phyloP scores from a whole-genome alignment of 2,888 invertebrate genomes.

The Drosophila barbarae region DNA sequence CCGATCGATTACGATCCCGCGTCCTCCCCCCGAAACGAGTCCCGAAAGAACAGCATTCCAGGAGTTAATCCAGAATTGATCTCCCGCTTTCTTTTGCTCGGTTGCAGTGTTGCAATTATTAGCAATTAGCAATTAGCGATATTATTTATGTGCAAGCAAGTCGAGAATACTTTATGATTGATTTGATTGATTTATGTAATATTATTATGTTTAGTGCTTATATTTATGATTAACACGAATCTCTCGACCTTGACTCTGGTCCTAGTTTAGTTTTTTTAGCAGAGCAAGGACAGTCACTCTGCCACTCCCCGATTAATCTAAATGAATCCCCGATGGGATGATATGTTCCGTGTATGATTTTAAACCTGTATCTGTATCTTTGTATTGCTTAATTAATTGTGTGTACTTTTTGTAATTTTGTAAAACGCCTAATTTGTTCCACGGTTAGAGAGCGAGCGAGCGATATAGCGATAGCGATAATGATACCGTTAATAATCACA shows the following conservation, averaged over 20 bases:
- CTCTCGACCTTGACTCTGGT: constrained; percentile 10
- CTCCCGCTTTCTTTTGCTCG: constrained; percentile 33
- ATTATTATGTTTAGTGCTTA: constrained; percentile 35
- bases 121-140: constrained; percentile 50
- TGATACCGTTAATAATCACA: constrained; percentile 36
- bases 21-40: neutral
- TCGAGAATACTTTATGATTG: constrained; percentile 41
- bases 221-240: constrained; percentile 27
- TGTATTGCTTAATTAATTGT: constrained; percentile 62
- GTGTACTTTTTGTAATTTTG: constrained; percentile 44
- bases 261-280: constrained; percentile 39
- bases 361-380: constrained; percentile 27
- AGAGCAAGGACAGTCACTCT: constrained; percentile 20
- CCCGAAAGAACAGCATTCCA: constrained; percentile 17
- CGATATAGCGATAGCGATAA: constrained; percentile 29
- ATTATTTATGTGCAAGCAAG: constrained; percentile 59
- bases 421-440: constrained; percentile 22
- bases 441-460: constrained; percentile 16
- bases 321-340: constrained; percentile 3
- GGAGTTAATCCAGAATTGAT: constrained; percentile 13
- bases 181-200: constrained; percentile 50
- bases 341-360: constrained; percentile 32
- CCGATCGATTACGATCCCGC: constrained; percentile 6
- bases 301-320: constrained; percentile 15
- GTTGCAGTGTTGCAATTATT: constrained; percentile 17